phyloP scores from a whole-genome alignment of 2,888 invertebrate species.

The Fissipunctia ypsillon region DNA sequence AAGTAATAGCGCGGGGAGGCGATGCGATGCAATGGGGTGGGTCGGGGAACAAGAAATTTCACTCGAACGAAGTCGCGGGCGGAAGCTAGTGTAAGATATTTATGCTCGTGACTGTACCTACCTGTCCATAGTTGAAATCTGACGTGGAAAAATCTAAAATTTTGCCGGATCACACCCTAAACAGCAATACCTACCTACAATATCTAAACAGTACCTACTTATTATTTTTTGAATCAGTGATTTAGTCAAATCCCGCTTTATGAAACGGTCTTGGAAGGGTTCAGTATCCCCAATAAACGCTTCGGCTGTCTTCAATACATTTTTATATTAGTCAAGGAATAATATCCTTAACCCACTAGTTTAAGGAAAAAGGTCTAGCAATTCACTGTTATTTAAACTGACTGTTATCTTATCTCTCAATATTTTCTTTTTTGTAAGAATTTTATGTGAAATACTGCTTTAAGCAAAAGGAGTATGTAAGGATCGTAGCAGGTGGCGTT shows the following conservation, averaged over 20 bases:
- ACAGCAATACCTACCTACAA: not conserved
- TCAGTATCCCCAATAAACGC: constrained; percentile 56
- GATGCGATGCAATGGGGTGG: too few relatives aligned
- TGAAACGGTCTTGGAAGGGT: constrained; percentile 42
- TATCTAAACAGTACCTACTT: not conserved
- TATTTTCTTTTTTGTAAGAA: constrained; percentile 5
- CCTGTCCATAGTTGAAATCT: too few relatives aligned
- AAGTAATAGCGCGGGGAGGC: too few relatives aligned
- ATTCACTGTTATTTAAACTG: constrained; percentile 53
- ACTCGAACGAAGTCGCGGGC: too few relatives aligned
- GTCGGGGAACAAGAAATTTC: too few relatives aligned
- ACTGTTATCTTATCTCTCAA: constrained; percentile 25
- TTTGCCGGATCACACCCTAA: too few relatives aligned
- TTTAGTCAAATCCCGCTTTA: constrained; percentile 40
- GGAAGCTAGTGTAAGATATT: too few relatives aligned
- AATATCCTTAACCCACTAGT: constrained; percentile 49
- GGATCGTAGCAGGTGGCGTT: not conserved
- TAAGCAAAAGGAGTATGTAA: not conserved
- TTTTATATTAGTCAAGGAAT: constrained; percentile 58
- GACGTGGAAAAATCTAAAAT: not conserved
- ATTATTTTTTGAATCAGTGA: constrained; percentile 54
- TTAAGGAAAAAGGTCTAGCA: constrained; percentile 40
- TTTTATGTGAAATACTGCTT: not conserved
- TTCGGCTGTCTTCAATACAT: constrained; percentile 55
- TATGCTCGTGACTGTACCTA: too few relatives aligned